phyloP scores from a whole-genome alignment of 1,140 invertebrate species.

The Leptopilina clavipes region DNA sequence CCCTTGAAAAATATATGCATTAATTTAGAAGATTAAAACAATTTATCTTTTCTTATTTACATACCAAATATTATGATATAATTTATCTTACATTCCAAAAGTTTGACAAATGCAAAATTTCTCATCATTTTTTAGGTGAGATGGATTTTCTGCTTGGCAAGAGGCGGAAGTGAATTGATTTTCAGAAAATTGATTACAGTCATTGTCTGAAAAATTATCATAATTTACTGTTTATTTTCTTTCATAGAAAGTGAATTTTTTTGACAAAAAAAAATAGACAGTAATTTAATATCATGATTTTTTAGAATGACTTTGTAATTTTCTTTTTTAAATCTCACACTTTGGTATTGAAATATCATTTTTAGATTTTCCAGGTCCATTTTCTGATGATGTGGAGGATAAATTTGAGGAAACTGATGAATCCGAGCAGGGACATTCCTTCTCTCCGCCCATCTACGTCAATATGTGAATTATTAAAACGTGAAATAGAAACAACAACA shows the following conservation, averaged over 20 bases:
- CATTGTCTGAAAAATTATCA: not conserved
- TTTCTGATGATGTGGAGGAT: slow-evolving; percentile 47
- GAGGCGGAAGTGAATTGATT: not conserved
- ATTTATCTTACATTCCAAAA: slow-evolving; percentile 53
- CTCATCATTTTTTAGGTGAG: not conserved
- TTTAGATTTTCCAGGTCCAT: not conserved
- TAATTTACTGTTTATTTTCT: not conserved
- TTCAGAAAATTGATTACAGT: not conserved
- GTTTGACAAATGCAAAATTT: slow-evolving; percentile 45
- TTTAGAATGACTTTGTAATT: not conserved
- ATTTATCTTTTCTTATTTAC: not conserved
- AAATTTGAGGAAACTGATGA: slow-evolving; percentile 58
- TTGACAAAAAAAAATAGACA: too few relatives aligned
- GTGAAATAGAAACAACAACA: slow-evolving; percentile 50
- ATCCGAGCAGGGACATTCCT: slow-evolving; percentile 55
- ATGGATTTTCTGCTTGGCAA: not conserved
- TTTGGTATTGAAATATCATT: slow-evolving; percentile 20
- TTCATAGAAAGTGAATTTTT: not conserved
- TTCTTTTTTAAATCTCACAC: slow-evolving; percentile 8
- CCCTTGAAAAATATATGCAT: not conserved
- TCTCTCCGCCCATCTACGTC: slow-evolving; percentile 52
- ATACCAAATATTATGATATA: not conserved
- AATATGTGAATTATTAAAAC: slow-evolving; percentile 41
- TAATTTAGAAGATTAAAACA: not conserved
- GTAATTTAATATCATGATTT: too few relatives aligned